Evolutionary conservation across 2,113 vertebrate genomes (phyloP), one percentile per base, ranked within the genome.

Genomic region (Psilopsiagon aurifrons): DNA sequence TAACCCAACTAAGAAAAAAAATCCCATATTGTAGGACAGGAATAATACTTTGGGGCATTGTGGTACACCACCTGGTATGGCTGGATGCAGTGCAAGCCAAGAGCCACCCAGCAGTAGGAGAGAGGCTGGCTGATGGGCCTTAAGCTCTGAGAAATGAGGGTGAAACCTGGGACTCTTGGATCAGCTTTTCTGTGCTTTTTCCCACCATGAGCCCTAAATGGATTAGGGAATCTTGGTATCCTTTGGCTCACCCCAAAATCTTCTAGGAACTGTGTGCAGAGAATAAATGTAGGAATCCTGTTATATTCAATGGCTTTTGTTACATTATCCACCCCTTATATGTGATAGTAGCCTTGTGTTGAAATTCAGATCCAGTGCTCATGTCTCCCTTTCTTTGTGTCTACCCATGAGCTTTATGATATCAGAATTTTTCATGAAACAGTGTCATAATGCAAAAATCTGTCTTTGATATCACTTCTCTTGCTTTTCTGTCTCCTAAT

Each of bases 241-340:
- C 14, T 74, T 83, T 80, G 22, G 14, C n/a, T 63, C 57, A 74
- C 6, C 10, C 2, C 10, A 11, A 22, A 62, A 41, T 13, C 5
- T 83, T 82, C 90, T 52, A 54, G 33, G 41, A 90, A 27, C 39
- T 1, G 0, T 25, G 0, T 68, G 19, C 11, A 4, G 20, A 35
- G 22, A 59, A 3, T 17, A 59, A 49, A 1, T 39, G 39, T 63
- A 64, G 55, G 31, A 77, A 70, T 83, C 8, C 11, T 6, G 1
- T 44, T 29, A 16, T 23, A 37, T n/a, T 82, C 4, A 19, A 22
- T 59, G 46, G 6, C 5, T 41, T 52, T 73, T 86, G 51, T 69
- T 77, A 35, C 1, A 0, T 64, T 63, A 46, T 24, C 13, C 11
- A 17, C 13, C 33, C 7, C 4, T 86, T 43, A 63, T 0, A 3